These are phyloP conservation scores for Etia nguti DNA, from an alignment of 2,113 vertebrate genomes.

Conservation along the genomic window DNA sequence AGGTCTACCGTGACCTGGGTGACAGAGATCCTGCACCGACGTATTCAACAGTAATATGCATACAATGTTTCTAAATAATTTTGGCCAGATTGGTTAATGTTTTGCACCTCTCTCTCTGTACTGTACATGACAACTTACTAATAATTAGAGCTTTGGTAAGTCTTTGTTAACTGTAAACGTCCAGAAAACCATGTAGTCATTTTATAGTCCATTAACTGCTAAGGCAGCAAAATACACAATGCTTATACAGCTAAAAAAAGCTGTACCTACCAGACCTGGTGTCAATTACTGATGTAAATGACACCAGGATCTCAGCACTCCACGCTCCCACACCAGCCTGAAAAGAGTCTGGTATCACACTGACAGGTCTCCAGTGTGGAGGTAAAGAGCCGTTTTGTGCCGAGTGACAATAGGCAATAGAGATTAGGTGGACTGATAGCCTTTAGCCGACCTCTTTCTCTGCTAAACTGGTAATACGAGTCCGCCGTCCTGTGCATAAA, in stretches of 20 bases:
- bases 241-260: background rate
- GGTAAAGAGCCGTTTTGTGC: slow-evolving; percentile 55
- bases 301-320: background rate
- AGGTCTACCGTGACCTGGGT: background rate
- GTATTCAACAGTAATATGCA: background rate
- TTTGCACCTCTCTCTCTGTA: background rate
- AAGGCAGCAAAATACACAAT: background rate
- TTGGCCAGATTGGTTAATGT: background rate
- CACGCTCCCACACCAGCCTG: background rate
- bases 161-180: background rate
- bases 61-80: background rate
- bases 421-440: slow-evolving; percentile 40
- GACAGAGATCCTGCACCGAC: background rate
- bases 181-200: background rate
- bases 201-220: background rate
- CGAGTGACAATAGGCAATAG: slow-evolving; percentile 39
- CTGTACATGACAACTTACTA: background rate
- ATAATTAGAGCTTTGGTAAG: background rate
- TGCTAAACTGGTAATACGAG: background rate
- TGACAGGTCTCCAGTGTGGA: slow-evolving; percentile 25
- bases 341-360: slow-evolving; percentile 21
- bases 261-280: background rate
- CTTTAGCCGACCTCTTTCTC: slow-evolving; percentile 42
- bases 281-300: background rate
- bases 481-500: background rate